Conservation (phyloP, 2,888 invertebrate genomes). For the Clostera curtula region DNA sequence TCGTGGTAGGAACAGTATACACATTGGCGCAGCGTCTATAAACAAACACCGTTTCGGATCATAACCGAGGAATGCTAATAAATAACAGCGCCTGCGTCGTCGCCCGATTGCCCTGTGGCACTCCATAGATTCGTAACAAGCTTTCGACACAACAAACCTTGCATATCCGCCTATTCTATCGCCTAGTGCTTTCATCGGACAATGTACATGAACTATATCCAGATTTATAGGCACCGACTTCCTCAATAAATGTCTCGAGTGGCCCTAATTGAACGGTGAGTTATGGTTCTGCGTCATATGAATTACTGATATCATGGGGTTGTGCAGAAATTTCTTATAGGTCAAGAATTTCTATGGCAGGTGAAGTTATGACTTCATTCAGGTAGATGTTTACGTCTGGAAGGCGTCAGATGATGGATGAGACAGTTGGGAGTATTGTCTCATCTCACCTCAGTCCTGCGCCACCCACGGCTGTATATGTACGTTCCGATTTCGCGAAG, state of each 20-base stretch:
- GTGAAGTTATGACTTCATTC: no score
- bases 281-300: constrained; percentile 18
- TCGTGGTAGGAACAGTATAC: no score
- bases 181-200: constrained; percentile 15
- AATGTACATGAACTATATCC: constrained; percentile 22
- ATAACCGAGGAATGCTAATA: constrained; percentile 1
- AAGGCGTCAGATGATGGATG: no score
- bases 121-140: neutral
- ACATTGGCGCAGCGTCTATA: neutral
- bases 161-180: constrained; percentile 1
- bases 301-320: constrained; percentile 12
- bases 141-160: constrained; percentile 1
- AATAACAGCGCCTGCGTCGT: constrained; percentile 1
- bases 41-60: constrained; percentile 1
- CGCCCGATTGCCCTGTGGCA: neutral
- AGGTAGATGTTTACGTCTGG: no score
- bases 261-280: constrained; percentile 36
- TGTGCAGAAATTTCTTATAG: constrained; percentile 1
- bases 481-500: no score
- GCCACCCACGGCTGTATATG: no score
- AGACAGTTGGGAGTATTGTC: no score
- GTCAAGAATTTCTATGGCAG: neutral
- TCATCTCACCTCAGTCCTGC: no score
- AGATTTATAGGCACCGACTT: constrained; percentile 28
- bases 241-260: constrained; percentile 40